Evolutionary conservation across 2,113 vertebrate species (phyloP).

Genomic region (Lates calcarifer): DNA sequence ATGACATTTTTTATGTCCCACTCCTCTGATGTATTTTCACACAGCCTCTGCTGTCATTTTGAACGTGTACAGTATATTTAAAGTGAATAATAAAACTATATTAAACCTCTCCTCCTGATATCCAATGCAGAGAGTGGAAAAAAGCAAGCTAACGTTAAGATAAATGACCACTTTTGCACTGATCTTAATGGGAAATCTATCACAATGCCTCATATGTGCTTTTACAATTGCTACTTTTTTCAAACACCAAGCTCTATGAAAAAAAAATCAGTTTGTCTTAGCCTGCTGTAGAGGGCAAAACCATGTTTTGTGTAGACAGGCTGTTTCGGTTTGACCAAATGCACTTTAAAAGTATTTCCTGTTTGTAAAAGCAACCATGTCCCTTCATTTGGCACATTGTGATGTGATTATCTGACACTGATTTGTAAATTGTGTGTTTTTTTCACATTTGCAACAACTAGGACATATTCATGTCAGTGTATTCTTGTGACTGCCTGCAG

Average conservation of each 20-base stretch:
- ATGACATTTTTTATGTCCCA: slow-evolving; percentile 42
- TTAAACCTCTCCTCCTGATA: slow-evolving; percentile 2
- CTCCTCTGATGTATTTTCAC: slow-evolving; percentile 49
- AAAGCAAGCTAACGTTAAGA: slow-evolving; percentile 6
- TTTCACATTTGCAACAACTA: background rate
- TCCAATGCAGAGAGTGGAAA: slow-evolving; percentile 6
- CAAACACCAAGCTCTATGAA: background rate
- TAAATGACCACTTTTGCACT: background rate
- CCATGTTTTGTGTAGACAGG: background rate
- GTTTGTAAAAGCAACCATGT: slow-evolving; percentile 3
- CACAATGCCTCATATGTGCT: background rate
- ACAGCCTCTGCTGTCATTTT: slow-evolving; percentile 28
- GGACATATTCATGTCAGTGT: background rate
- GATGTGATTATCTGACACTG: slow-evolving; percentile 9
- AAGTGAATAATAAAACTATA: slow-evolving; percentile 32
- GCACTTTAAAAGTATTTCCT: slow-evolving; percentile 4
- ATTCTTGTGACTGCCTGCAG: background rate
- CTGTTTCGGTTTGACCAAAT: slow-evolving; percentile 8
- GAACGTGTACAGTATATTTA: slow-evolving; percentile 14
- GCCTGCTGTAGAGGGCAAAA: background rate
- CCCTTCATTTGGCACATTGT: background rate
- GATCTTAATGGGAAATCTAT: slow-evolving; percentile 18
- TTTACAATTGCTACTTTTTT: background rate
- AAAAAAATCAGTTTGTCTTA: background rate
- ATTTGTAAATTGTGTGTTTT: background rate